These are phyloP conservation scores for Oppia nitens DNA, from an alignment of 1,140 invertebrate species.

Conservation along the genomic window DNA sequence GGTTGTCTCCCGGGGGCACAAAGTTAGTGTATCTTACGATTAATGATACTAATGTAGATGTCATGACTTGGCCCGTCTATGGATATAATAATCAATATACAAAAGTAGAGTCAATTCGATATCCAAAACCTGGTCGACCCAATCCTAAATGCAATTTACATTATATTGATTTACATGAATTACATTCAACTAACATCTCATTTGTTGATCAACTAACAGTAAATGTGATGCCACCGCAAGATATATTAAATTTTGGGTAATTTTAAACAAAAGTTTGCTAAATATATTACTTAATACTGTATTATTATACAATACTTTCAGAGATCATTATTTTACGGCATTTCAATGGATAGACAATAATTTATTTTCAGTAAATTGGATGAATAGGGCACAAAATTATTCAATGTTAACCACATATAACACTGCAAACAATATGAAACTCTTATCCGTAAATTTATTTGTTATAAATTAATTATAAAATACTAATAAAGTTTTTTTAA, in stretches of 20 bases:
- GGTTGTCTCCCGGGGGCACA: constrained; percentile 27
- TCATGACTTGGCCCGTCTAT: constrained; percentile 19
- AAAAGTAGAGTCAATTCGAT: constrained; percentile 2
- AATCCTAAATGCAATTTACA: constrained; percentile 18
- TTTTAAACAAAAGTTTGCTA: not conserved
- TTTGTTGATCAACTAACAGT: not conserved
- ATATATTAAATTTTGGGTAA: not conserved
- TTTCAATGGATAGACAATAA: not conserved
- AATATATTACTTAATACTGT: not conserved
- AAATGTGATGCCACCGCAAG: not conserved
- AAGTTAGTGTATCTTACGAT: constrained; percentile 27
- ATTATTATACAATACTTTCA: not conserved
- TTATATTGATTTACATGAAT: not conserved
- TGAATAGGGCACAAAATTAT: not conserved
- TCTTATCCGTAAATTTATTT: not conserved
- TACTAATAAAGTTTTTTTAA: not conserved
- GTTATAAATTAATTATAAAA: not conserved
- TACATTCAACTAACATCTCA: not conserved
- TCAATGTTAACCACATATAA: not conserved
- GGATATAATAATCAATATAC: constrained; percentile 14
- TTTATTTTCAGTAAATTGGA: not conserved
- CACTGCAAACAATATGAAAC: not conserved
- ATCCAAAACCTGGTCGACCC: constrained; percentile 19
- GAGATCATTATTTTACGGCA: not conserved
- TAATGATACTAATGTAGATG: constrained; percentile 25